These are phyloP conservation scores for Huso huso DNA, from an alignment of 2,797 vertebrate species.

Conservation along the genomic window DNA sequence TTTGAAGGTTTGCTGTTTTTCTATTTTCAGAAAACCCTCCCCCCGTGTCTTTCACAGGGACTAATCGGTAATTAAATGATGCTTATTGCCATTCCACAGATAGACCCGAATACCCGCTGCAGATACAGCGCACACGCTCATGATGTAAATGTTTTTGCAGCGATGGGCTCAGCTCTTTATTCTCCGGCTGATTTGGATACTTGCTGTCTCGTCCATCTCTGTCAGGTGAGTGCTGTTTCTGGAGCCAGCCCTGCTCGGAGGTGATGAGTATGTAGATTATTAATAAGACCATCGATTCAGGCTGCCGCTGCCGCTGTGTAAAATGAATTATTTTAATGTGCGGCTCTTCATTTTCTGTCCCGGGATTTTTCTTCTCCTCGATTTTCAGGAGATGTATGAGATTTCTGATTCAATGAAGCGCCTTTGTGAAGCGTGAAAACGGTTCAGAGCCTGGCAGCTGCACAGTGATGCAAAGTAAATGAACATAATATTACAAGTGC, in stretches of 20 bases:
- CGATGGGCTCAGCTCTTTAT: not conserved
- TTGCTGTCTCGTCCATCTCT: not conserved
- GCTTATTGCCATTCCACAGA: too few species aligned
- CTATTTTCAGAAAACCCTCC: too few species aligned
- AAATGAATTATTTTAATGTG: conserved; percentile 4
- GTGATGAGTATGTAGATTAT: conserved; percentile 7
- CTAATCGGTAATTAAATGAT: too few species aligned
- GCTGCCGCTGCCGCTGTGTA: not conserved
- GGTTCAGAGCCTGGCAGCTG: not conserved
- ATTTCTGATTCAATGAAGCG: not conserved
- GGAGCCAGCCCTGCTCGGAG: not conserved
- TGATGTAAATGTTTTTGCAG: not conserved
- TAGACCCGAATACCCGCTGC: too few species aligned
- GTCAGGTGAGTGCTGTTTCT: not conserved
- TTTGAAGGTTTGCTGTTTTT: too few species aligned
- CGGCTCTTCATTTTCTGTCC: not conserved
- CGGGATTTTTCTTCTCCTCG: not conserved
- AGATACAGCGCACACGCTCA: too few species aligned
- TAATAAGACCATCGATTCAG: conserved; percentile 3
- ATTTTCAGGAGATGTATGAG: not conserved
- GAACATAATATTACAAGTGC: not conserved
- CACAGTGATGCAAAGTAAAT: not conserved
- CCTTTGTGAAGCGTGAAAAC: not conserved
- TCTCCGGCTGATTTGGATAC: not conserved
- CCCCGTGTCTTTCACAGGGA: too few species aligned